Evolutionary conservation across 2,888 invertebrate species (phyloP).

Genomic region (Rhynchonema sp.): DNA sequence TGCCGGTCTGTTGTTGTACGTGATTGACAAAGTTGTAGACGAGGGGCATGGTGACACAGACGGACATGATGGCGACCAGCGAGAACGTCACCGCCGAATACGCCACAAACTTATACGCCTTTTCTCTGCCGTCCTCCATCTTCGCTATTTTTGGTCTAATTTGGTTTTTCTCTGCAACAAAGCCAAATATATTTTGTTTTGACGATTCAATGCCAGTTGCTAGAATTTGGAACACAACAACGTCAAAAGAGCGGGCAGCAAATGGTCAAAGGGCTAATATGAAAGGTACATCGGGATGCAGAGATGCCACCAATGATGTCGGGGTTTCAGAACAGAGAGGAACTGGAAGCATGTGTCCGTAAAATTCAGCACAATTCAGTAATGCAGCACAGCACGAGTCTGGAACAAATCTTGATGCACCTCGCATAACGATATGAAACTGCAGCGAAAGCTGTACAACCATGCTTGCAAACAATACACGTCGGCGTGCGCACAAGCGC

Average conservation of each 20-base stretch:
- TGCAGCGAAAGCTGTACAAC: background rate
- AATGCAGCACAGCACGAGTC: background rate
- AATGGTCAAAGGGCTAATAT: background rate
- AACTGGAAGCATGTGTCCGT: no score
- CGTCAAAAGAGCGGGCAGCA: background rate
- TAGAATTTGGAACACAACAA: no score
- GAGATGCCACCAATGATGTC: no score
- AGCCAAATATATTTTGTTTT: no score
- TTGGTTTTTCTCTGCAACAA: background rate
- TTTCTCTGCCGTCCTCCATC: conserved; percentile 16
- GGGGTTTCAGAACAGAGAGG: no score
- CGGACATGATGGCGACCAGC: conserved; percentile 22
- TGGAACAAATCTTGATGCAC: background rate
- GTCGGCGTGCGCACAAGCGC: background rate
- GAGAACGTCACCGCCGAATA: conserved; percentile 26
- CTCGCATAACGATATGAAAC: background rate
- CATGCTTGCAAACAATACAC: background rate
- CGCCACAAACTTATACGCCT: conserved; percentile 26
- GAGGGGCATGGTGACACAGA: conserved; percentile 25
- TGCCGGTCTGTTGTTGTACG: conserved; percentile 23
- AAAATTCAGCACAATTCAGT: no score
- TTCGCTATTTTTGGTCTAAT: background rate
- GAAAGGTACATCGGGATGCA: no score
- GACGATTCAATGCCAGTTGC: no score
- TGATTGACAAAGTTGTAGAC: conserved; percentile 27